phyloP scores from a whole-genome alignment of 2,797 vertebrate genomes.

The Eulemur albifrons region DNA sequence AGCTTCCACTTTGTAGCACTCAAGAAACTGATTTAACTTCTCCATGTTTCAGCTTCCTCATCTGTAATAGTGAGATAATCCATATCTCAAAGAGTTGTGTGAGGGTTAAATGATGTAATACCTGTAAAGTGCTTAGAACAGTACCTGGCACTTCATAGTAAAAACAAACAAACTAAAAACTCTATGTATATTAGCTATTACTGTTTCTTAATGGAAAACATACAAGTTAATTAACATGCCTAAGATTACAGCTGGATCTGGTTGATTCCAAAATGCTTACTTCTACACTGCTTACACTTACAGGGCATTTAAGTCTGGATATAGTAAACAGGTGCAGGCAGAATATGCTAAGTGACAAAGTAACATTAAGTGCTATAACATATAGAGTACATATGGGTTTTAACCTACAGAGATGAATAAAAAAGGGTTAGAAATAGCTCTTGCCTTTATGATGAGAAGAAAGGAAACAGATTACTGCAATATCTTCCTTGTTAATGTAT shows the following conservation, averaged over 20 bases:
- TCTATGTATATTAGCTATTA: background rate
- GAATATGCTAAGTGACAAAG: slow-evolving; percentile 4
- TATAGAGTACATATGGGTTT: background rate
- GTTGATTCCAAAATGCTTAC: background rate
- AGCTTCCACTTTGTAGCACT: background rate
- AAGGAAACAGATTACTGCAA: slow-evolving; percentile 19
- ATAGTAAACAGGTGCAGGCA: slow-evolving; percentile 13
- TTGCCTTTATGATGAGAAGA: background rate
- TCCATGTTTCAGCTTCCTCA: slow-evolving; percentile 1
- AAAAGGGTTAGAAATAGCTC: background rate
- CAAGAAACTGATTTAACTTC: slow-evolving; percentile 22
- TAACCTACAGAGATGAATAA: background rate
- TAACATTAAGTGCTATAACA: background rate
- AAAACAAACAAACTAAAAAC: background rate
- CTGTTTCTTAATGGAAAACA: background rate
- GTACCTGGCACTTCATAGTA: background rate
- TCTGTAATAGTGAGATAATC: background rate
- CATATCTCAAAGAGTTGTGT: background rate
- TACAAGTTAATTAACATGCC: slow-evolving; percentile 8
- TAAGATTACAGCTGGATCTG: background rate
- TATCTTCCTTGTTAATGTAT: background rate
- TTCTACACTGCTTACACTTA: background rate
- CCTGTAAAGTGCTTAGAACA: slow-evolving; percentile 7
- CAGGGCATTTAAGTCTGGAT: background rate
- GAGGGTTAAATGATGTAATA: slow-evolving; percentile 39